phyloP scores from a whole-genome alignment of 53 echinoderm and acorn worm genomes.

The Astropecten irregularis region DNA sequence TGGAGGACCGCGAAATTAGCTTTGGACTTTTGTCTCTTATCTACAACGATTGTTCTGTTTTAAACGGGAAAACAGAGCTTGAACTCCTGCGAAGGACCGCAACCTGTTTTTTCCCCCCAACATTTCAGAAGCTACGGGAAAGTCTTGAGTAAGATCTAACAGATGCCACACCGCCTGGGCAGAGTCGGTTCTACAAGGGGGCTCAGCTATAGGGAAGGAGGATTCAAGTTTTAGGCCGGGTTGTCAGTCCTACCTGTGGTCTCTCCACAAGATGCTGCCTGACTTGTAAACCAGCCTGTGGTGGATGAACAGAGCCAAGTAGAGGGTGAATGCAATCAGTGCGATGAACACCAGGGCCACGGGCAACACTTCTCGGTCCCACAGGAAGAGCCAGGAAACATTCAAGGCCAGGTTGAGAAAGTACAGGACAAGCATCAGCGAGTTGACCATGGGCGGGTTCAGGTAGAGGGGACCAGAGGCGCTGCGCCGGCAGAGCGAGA shows the following conservation, averaged over 20 bases:
- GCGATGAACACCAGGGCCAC: constrained; percentile 27
- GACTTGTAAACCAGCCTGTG: constrained; percentile 46
- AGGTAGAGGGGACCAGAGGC: constrained; percentile 43
- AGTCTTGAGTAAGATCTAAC: too few relatives aligned
- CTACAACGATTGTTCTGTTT: too few relatives aligned
- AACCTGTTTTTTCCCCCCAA: too few relatives aligned
- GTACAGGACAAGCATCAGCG: constrained; percentile 50
- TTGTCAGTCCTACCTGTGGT: constrained; percentile 69
- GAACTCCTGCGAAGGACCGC: too few relatives aligned
- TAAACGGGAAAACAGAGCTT: too few relatives aligned
- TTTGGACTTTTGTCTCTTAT: too few relatives aligned
- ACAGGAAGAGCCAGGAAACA: constrained; percentile 66
- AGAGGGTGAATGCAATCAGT: constrained; percentile 46
- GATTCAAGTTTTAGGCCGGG: too few relatives aligned
- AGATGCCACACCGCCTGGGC: too few relatives aligned
- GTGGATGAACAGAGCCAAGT: constrained; percentile 51
- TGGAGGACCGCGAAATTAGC: too few relatives aligned
- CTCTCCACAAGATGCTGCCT: constrained; percentile 19
- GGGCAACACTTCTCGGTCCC: constrained; percentile 58
- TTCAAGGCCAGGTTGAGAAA: constrained; percentile 61
- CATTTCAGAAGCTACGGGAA: too few relatives aligned
- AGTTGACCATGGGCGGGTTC: constrained; percentile 50
- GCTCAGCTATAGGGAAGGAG: too few relatives aligned
- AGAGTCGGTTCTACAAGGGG: too few relatives aligned
- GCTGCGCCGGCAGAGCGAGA: constrained; percentile 40